phyloP scores from a whole-genome alignment of 2,888 invertebrate species.

The Stegophylla sp. region DNA sequence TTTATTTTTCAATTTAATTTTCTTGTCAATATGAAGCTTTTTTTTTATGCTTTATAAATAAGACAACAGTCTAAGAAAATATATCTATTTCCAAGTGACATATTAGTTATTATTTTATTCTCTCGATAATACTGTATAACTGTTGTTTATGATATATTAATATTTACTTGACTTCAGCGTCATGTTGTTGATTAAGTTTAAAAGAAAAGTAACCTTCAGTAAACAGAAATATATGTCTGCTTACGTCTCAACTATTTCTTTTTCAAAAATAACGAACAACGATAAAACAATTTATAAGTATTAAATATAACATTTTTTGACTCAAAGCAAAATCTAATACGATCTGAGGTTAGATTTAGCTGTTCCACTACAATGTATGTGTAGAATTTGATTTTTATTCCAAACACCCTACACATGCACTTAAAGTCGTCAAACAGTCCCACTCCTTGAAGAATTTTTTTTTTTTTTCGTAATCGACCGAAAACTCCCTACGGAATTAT shows the following conservation, averaged over 20 bases:
- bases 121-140: neutral
- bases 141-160: neutral
- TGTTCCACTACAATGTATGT: no score
- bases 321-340: no score
- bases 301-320: no score
- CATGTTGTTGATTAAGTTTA: slow-evolving; percentile 14
- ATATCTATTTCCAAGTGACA: neutral
- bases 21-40: neutral
- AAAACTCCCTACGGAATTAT: slow-evolving; percentile 4
- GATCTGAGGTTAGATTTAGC: no score
- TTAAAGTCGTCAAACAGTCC: neutral
- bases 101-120: neutral
- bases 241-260: no score
- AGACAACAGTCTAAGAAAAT: neutral
- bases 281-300: no score
- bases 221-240: no score
- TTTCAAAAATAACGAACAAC: no score
- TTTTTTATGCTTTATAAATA: neutral
- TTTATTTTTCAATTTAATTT: no score
- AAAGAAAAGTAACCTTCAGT: neutral
- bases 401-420: neutral
- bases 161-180: slow-evolving; percentile 10
- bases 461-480: slow-evolving; percentile 12
- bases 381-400: no score
- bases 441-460: slow-evolving; percentile 1